A percentile compares a stretch with the other conserved stretches of the same genome.
Evolutionary conservation across 2,113 vertebrate genomes (phyloP).

Genomic region (Pionites leucogaster): DNA sequence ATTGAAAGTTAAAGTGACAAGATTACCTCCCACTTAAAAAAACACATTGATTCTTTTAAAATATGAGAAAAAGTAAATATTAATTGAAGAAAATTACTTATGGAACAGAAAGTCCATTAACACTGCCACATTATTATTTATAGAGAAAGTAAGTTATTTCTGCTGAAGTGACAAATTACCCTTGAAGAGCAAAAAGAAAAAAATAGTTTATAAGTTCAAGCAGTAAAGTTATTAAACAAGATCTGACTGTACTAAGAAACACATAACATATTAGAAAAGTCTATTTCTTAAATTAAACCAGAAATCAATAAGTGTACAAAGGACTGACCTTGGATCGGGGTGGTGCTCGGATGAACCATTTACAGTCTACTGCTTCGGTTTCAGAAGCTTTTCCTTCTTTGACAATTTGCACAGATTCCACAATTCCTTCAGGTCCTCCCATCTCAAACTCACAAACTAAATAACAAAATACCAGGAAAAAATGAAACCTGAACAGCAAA

Average conservation of each 20-base stretch:
- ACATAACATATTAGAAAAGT: slow-evolving; percentile 17
- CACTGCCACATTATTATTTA: background rate
- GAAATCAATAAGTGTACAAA: slow-evolving; percentile 27
- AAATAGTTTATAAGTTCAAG: background rate
- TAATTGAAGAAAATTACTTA: background rate
- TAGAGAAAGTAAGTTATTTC: background rate
- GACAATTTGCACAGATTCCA: slow-evolving; percentile 94
- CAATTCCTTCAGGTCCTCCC: slow-evolving; percentile 96
- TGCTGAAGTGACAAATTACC: background rate
- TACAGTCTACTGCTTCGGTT: slow-evolving; percentile 95
- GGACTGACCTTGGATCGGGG: slow-evolving; percentile 95
- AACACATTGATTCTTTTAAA: background rate
- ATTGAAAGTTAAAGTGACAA: background rate
- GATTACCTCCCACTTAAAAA: background rate
- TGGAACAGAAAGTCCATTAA: background rate
- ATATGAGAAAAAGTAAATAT: background rate
- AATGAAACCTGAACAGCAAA: slow-evolving; percentile 71
- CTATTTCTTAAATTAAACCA: slow-evolving; percentile 35
- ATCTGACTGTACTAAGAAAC: background rate
- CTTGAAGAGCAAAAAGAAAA: background rate
- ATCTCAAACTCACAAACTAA: slow-evolving; percentile 97
- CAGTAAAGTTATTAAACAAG: background rate
- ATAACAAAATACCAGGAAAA: slow-evolving; percentile 69
- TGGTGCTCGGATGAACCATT: slow-evolving; percentile 97
- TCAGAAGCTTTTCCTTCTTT: slow-evolving; percentile 94